phyloP scores from a whole-genome alignment of 2,888 invertebrate genomes.

The Sylvicola cinctus region DNA sequence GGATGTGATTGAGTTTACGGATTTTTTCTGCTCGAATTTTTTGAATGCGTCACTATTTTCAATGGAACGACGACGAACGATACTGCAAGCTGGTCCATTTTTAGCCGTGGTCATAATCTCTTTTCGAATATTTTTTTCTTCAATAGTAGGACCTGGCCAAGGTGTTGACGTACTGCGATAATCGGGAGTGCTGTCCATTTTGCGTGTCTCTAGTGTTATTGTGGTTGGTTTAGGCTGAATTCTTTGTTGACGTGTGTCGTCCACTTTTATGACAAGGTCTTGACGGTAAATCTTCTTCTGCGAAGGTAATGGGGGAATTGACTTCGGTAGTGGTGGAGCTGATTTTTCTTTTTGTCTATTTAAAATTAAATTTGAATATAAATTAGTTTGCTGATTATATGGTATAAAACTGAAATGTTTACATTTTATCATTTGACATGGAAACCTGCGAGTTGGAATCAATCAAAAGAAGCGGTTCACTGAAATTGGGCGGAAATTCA shows the following conservation, averaged over 20 bases:
- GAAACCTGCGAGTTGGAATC: too few species aligned
- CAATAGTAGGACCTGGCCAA: neutral
- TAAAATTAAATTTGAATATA: too few species aligned
- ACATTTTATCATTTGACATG: too few species aligned
- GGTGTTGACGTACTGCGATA: too few species aligned
- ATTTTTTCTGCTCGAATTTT: neutral
- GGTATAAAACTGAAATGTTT: too few species aligned
- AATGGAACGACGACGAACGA: neutral
- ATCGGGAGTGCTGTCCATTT: slow-evolving; percentile 3
- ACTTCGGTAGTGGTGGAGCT: slow-evolving; percentile 24
- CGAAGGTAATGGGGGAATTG: slow-evolving; percentile 20
- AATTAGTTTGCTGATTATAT: too few species aligned
- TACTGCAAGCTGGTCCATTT: neutral
- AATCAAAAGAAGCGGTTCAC: slow-evolving; percentile 23
- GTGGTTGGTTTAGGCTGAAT: slow-evolving; percentile 2
- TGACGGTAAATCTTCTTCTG: slow-evolving; percentile 23
- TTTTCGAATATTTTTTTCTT: slow-evolving; percentile 4
- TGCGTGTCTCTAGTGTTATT: neutral
- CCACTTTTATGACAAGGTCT: slow-evolving; percentile 22
- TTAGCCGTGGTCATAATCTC: neutral
- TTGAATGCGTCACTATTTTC: slow-evolving; percentile 3
- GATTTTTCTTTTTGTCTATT: slow-evolving; percentile 5
- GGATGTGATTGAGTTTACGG: neutral
- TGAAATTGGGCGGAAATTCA: slow-evolving; percentile 26
- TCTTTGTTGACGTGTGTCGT: slow-evolving; percentile 15